Evolutionary conservation across 2,797 vertebrate genomes (phyloP).

Genomic region (Thunnus albacares): DNA sequence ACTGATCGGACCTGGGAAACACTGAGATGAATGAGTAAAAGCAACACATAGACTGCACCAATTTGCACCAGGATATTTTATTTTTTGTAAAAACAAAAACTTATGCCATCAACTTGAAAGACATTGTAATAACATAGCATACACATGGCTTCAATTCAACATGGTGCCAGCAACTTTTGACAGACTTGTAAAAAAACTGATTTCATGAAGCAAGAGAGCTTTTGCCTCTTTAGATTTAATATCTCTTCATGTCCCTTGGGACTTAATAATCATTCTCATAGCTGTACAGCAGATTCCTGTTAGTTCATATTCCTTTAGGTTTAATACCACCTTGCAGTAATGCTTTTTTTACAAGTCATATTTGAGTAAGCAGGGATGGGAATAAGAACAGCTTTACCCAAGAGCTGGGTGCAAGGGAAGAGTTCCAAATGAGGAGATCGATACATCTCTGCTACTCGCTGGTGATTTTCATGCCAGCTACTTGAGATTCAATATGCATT

Average conservation of each 20-base stretch:
- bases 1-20: too few relatives aligned
- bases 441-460: background rate
- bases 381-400: background rate
- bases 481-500: constrained; percentile 6
- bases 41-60: too few relatives aligned
- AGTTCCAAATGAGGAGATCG: background rate
- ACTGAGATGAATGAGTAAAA: too few relatives aligned
- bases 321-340: background rate
- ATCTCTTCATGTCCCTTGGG: constrained; percentile 18
- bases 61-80: too few relatives aligned
- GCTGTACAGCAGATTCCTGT: background rate
- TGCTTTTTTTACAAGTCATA: background rate
- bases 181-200: background rate
- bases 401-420: background rate
- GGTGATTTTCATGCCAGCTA: background rate
- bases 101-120: too few relatives aligned
- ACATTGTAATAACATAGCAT: background rate
- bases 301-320: constrained; percentile 10
- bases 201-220: background rate
- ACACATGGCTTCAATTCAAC: background rate
- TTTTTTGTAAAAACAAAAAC: too few relatives aligned
- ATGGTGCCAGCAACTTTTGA: background rate
- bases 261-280: constrained; percentile 8
- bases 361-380: background rate
- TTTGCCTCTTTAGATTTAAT: constrained; percentile 17